Evolutionary conservation across 2,888 invertebrate species (phyloP).

Genomic region (Camponotus fellah): DNA sequence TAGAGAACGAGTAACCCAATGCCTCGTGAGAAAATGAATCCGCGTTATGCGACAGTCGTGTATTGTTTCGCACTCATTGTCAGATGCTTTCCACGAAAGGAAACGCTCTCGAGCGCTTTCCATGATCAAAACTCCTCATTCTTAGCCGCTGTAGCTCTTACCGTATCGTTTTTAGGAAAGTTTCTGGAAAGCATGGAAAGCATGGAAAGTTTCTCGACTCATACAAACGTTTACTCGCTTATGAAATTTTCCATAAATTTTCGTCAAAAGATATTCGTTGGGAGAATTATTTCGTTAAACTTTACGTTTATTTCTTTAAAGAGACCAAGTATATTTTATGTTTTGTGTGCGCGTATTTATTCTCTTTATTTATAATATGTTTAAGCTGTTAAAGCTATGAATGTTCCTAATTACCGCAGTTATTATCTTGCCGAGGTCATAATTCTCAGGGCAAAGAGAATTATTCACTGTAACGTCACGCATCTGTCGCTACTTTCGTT

Average conservation of each 20-base stretch:
- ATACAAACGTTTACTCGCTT: background rate
- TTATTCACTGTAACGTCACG: conserved; percentile 22
- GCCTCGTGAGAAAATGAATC: conserved; percentile 37
- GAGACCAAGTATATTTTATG: background rate
- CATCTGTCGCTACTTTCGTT: background rate
- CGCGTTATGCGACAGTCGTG: conserved; percentile 6
- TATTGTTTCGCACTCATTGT: conserved; percentile 42
- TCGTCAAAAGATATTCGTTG: background rate
- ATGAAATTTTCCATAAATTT: too few species aligned
- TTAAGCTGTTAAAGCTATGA: background rate
- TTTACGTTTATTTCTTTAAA: background rate
- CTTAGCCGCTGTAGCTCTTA: background rate
- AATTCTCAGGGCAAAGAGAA: conserved; percentile 40
- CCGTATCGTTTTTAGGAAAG: conserved; percentile 11
- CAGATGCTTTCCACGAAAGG: conserved; percentile 46
- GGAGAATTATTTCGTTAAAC: conserved; percentile 6
- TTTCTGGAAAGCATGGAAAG: conserved; percentile 6
- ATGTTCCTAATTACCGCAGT: conserved; percentile 49
- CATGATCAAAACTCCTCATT: conserved; percentile 17
- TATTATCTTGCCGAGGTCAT: conserved; percentile 39
- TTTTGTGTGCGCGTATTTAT: background rate
- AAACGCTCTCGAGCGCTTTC: conserved; percentile 31
- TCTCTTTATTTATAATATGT: background rate
- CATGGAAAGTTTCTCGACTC: background rate
- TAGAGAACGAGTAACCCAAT: conserved; percentile 28